These are phyloP conservation scores for Cygnus olor DNA, from an alignment of 2,797 vertebrate species.

Conservation along the genomic window DNA sequence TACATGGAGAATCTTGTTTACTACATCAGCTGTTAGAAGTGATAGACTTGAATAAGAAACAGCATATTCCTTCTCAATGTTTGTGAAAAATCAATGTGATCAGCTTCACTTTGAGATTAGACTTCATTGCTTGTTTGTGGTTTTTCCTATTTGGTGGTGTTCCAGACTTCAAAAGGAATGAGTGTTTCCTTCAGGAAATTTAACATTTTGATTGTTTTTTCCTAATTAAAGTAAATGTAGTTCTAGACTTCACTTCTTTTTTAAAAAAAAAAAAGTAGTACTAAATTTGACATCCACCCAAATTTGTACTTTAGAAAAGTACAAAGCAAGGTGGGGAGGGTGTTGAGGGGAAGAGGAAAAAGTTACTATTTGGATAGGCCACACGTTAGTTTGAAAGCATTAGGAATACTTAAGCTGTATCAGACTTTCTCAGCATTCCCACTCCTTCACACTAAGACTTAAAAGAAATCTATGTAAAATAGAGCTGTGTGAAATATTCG, in stretches of 20 bases:
- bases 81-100: not conserved
- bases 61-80: not conserved
- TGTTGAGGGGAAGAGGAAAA: not conserved
- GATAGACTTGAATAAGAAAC: not conserved
- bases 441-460: not conserved
- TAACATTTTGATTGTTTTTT: not conserved
- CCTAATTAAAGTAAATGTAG: not conserved
- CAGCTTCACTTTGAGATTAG: not conserved
- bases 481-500: not conserved
- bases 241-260: not conserved
- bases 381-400: not conserved
- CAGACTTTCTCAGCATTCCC: not conserved
- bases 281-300: not conserved
- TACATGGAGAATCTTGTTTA: not conserved
- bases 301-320: not conserved
- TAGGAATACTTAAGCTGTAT: not conserved
- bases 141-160: not conserved
- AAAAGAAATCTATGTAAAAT: constrained; percentile 3
- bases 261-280: not conserved
- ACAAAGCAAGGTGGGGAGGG: too few species aligned
- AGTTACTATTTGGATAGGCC: not conserved
- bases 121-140: not conserved
- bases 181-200: not conserved
- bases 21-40: not conserved
- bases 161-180: not conserved